A percentile compares a stretch with the other conserved stretches of the same genome.
Conservation (phyloP, 2,113 vertebrate genomes). For the Nyctibius bracteatus region DNA sequence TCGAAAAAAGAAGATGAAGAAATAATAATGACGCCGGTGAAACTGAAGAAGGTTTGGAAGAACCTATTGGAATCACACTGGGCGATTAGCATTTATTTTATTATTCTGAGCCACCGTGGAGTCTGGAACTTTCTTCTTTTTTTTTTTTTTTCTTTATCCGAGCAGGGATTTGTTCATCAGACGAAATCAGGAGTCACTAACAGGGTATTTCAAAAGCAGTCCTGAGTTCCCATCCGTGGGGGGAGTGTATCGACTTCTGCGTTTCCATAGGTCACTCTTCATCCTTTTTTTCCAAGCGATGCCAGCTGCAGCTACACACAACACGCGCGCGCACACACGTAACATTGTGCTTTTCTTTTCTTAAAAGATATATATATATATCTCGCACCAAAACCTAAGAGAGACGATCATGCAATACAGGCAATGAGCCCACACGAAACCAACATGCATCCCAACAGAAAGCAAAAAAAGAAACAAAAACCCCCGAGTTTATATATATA, state of each 20-base stretch:
- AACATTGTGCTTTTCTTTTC: constrained; percentile 19
- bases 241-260: not conserved
- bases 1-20: not conserved
- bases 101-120: constrained; percentile 61
- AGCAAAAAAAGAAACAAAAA: constrained; percentile 43
- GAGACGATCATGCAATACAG: constrained; percentile 61
- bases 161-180: constrained; percentile 66
- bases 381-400: constrained; percentile 63
- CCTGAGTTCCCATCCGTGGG: constrained; percentile 1
- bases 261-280: not conserved
- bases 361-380: not conserved
- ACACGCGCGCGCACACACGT: not conserved
- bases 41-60: constrained; percentile 43
- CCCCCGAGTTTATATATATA: constrained; percentile 20
- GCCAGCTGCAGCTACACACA: constrained; percentile 14
- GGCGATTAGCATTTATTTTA: constrained; percentile 9
- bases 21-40: constrained; percentile 35
- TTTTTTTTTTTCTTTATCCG: constrained; percentile 51
- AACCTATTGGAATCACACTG: constrained; percentile 2
- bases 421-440: constrained; percentile 27
- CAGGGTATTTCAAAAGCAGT: constrained; percentile 64
- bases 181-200: constrained; percentile 60
- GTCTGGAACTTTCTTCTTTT: constrained; percentile 46
- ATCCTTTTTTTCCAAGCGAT: constrained; percentile 29
- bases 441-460: constrained; percentile 43